These are phyloP conservation scores for Callaeas wilsoni DNA, from an alignment of 2,113 vertebrate species.

Conservation along the genomic window DNA sequence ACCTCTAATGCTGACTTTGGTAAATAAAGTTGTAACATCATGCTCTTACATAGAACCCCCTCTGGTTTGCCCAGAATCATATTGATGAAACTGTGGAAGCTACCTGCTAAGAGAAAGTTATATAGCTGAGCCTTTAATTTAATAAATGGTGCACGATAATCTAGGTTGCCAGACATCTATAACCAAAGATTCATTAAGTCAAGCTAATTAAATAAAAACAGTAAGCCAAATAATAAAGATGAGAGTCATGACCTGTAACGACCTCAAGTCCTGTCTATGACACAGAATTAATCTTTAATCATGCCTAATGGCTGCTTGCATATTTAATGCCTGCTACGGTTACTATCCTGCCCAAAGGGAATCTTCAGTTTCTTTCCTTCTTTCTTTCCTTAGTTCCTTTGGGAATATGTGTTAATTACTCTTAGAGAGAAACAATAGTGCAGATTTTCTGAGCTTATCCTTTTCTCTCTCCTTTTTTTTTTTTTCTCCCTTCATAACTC, in stretches of 20 bases:
- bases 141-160: background rate
- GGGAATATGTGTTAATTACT: slow-evolving; percentile 62
- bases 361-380: slow-evolving; percentile 42
- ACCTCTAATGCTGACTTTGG: background rate
- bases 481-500: background rate
- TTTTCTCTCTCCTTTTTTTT: background rate
- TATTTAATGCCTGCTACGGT: slow-evolving; percentile 64
- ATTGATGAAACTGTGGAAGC: background rate
- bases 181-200: slow-evolving; percentile 65
- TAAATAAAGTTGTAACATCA: background rate
- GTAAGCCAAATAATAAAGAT: slow-evolving; percentile 68
- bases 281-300: slow-evolving; percentile 77
- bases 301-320: slow-evolving; percentile 67
- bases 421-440: slow-evolving; percentile 30
- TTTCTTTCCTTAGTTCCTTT: slow-evolving; percentile 13
- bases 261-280: slow-evolving; percentile 55
- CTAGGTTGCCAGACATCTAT: slow-evolving; percentile 11
- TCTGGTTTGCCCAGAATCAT: background rate
- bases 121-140: background rate
- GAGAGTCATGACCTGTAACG: slow-evolving; percentile 66
- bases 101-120: background rate
- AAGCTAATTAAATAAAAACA: slow-evolving; percentile 74
- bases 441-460: slow-evolving; percentile 10
- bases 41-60: background rate
- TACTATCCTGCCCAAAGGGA: slow-evolving; percentile 58